These are phyloP conservation scores for Amphipyra tragopoginis DNA, from an alignment of 2,888 invertebrate species.

Conservation along the genomic window DNA sequence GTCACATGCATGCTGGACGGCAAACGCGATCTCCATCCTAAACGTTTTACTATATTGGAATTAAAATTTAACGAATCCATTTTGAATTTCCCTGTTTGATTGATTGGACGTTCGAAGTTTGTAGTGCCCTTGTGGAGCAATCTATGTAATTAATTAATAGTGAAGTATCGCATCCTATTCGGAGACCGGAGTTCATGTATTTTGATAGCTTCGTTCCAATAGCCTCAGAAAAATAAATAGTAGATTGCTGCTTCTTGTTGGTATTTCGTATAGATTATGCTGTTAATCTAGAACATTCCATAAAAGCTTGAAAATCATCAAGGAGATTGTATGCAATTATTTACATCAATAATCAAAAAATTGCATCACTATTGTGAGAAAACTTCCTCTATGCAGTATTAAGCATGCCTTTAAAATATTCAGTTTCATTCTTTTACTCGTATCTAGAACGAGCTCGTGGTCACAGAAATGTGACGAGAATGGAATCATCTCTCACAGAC, in stretches of 20 bases:
- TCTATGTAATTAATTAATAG: conserved; percentile 4
- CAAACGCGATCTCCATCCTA: conserved; percentile 10
- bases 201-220: conserved; percentile 5
- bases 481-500: conserved; percentile 3
- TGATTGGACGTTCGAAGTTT: conserved; percentile 8
- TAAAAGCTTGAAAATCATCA: too few species aligned
- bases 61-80: conserved; percentile 21
- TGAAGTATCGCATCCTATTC: background rate
- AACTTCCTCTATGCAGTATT: conserved; percentile 1
- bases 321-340: too few species aligned
- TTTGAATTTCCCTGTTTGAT: conserved; percentile 25
- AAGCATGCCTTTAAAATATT: conserved; percentile 1
- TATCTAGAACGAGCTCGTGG: background rate
- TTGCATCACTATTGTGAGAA: too few species aligned
- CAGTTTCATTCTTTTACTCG: conserved; percentile 5
- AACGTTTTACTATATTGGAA: conserved; percentile 38
- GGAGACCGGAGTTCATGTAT: background rate
- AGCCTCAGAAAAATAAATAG: background rate
- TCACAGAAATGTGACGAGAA: conserved; percentile 8
- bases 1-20: background rate
- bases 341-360: too few species aligned
- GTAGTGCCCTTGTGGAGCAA: background rate
- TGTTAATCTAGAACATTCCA: too few species aligned
- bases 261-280: background rate
- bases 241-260: background rate